Evolutionary conservation across 2,113 vertebrate species (phyloP).

Genomic region (Antechinus stuartii): DNA sequence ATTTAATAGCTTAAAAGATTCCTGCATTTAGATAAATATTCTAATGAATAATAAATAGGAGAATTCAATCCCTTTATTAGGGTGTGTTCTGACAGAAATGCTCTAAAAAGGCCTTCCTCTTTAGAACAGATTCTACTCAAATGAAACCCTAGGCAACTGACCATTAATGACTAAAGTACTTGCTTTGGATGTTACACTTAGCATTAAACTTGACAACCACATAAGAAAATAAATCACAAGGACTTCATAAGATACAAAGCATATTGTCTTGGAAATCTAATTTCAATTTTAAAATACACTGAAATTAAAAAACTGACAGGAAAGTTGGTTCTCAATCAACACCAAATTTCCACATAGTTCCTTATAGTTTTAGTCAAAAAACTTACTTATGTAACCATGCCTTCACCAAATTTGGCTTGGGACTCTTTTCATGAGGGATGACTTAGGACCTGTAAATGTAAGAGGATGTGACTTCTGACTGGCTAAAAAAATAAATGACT

Average conservation of each 20-base stretch:
- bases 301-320: neutral
- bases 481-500: neutral
- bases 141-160: neutral
- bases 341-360: neutral
- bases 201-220: neutral
- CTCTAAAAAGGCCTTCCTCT: neutral
- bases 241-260: neutral
- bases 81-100: neutral
- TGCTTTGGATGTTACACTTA: neutral
- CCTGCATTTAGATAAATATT: slow-evolving; percentile 17
- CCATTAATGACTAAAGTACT: neutral
- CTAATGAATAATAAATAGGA: slow-evolving; percentile 38
- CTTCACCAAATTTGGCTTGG: neutral
- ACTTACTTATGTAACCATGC: neutral
- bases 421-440: neutral
- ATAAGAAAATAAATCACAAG: neutral
- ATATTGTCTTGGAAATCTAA: neutral
- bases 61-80: fast-evolving
- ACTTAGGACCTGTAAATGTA: neutral
- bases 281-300: neutral
- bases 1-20: fast-evolving
- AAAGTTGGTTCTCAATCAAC: neutral
- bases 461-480: neutral
- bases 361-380: neutral
- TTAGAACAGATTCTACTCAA: too few relatives aligned